These are phyloP conservation scores for Pteruthius melanotis DNA, from an alignment of 2,113 vertebrate species.

Conservation along the genomic window DNA sequence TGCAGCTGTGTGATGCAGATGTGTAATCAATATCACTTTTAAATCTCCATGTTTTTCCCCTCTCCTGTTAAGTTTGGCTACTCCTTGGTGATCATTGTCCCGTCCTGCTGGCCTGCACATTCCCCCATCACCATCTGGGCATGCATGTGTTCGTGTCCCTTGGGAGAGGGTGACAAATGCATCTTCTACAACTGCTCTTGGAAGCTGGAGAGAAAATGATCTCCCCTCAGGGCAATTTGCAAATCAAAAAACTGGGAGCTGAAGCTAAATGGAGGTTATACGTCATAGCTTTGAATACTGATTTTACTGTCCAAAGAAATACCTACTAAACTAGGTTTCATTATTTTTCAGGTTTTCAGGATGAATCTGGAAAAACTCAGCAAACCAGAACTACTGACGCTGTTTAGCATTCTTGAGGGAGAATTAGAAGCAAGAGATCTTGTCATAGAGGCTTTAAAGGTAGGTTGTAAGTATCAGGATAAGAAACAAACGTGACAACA, in stretches of 20 bases:
- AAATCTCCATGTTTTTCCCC: neutral
- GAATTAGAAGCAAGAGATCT: conserved; percentile 95
- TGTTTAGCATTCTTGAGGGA: conserved; percentile 95
- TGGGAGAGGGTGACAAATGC: conserved; percentile 16
- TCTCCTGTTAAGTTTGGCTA: neutral
- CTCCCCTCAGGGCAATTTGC: neutral
- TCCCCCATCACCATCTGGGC: neutral
- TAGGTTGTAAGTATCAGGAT: conserved; percentile 52
- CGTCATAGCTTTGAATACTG: neutral
- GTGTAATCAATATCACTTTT: neutral
- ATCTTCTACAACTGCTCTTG: neutral
- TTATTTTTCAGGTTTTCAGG: conserved; percentile 79
- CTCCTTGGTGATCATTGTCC: neutral
- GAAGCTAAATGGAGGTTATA: neutral
- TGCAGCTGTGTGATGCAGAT: neutral
- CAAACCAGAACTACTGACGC: conserved; percentile 90
- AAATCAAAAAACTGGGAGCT: neutral
- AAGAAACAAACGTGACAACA: neutral
- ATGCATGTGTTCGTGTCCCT: neutral
- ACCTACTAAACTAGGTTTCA: neutral
- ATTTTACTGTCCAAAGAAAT: neutral
- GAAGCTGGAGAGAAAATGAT: neutral
- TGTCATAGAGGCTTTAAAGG: conserved; percentile 94
- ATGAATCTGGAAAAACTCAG: conserved; percentile 96
- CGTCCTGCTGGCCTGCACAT: neutral